Conservation (phyloP, 2,797 vertebrate genomes). For the Apogon hyalosoma region DNA sequence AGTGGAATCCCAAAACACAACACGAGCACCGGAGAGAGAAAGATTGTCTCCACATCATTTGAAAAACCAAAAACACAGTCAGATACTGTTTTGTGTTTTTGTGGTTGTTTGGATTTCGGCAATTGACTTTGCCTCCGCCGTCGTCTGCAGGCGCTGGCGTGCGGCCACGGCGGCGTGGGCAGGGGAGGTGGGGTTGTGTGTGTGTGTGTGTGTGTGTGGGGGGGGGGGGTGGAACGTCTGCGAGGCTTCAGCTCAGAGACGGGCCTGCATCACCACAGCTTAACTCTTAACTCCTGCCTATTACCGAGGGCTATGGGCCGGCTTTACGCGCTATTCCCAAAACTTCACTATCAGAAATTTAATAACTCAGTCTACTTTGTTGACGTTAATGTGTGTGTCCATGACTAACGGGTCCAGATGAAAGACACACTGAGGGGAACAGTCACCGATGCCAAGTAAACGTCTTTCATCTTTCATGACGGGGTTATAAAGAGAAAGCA, state of each 20-base stretch:
- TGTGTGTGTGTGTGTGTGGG: too few relatives aligned
- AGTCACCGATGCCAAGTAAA: constrained; percentile 37
- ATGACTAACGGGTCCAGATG: constrained; percentile 65
- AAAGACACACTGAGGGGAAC: constrained; percentile 60
- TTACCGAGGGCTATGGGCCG: constrained; percentile 67
- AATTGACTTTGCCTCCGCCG: constrained; percentile 71
- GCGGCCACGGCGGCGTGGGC: constrained; percentile 44
- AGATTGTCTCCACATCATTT: constrained; percentile 51
- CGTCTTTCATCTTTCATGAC: constrained; percentile 53
- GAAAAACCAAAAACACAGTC: constrained; percentile 30
- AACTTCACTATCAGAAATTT: constrained; percentile 74
- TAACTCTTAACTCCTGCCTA: constrained; percentile 77
- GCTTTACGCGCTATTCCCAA: constrained; percentile 73
- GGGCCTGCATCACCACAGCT: constrained; percentile 70
- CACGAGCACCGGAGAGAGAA: constrained; percentile 24
- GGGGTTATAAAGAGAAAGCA: constrained; percentile 34
- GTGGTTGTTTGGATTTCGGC: constrained; percentile 72
- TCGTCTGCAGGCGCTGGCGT: constrained; percentile 58
- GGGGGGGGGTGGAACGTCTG: constrained; percentile 47
- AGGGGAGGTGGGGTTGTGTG: too few relatives aligned
- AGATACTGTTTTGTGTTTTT: constrained; percentile 69
- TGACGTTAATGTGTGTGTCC: constrained; percentile 71
- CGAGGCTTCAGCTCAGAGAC: constrained; percentile 61
- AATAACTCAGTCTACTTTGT: constrained; percentile 71
- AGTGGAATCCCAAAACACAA: constrained; percentile 73